Evolutionary conservation across 2,797 vertebrate genomes (phyloP).

Genomic region (Ctenochaetus hawaiiensis): DNA sequence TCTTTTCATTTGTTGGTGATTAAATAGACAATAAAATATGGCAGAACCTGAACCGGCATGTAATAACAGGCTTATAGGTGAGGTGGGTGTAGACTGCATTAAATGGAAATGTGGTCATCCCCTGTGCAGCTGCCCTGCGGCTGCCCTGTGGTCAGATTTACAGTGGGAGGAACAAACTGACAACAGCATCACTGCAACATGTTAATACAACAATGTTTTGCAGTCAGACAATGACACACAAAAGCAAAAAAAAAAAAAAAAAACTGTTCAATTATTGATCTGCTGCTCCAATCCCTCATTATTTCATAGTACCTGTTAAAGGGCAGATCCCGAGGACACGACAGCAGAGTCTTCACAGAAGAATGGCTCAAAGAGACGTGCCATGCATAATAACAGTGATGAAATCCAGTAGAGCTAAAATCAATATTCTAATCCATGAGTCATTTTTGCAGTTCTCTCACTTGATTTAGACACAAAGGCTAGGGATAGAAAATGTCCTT

Average conservation of each 20-base stretch:
- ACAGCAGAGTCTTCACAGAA: conserved; percentile 46
- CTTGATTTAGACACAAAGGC: conserved; percentile 57
- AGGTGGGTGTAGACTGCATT: background rate
- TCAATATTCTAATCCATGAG: conserved; percentile 79
- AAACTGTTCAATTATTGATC: conserved; percentile 76
- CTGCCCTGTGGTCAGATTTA: conserved; percentile 52
- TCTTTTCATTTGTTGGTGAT: conserved; percentile 55
- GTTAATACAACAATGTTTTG: conserved; percentile 62
- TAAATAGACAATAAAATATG: conserved; percentile 30
- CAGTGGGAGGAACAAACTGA: conserved; percentile 45
- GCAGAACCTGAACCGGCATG: conserved; percentile 15
- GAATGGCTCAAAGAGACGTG: conserved; percentile 45
- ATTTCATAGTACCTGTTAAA: conserved; percentile 70
- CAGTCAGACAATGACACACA: conserved; percentile 21
- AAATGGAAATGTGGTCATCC: conserved; percentile 31
- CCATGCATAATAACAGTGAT: conserved; percentile 68
- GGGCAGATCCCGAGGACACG: conserved; percentile 50
- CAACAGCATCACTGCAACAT: conserved; percentile 53
- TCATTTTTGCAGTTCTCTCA: conserved; percentile 54
- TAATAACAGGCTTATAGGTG: conserved; percentile 18
- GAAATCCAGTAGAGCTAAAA: conserved; percentile 66
- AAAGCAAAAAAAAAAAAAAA: conserved; percentile 5
- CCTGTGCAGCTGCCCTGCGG: conserved; percentile 46
- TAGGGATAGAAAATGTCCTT: conserved; percentile 46
- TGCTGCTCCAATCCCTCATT: conserved; percentile 65